A percentile compares a stretch with the other conserved stretches of the same genome.
These are phyloP conservation scores for Elysia chlorotica DNA, from an alignment of 1,140 invertebrate genomes.

Conservation along the genomic window DNA sequence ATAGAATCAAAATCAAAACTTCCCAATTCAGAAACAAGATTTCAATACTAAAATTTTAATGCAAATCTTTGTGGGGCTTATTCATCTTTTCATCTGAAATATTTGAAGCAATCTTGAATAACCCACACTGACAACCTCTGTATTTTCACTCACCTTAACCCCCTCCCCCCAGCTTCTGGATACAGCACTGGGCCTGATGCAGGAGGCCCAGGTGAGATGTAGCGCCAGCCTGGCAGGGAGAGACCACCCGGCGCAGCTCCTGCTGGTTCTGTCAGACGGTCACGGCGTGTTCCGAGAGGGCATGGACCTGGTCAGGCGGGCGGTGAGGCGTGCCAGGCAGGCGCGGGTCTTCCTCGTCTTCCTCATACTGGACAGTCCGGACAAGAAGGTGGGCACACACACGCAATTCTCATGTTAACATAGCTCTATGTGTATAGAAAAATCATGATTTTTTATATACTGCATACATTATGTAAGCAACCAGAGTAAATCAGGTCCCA, in stretches of 20 bases:
- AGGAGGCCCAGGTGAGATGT: constrained; percentile 41
- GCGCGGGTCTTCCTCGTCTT: constrained; percentile 91
- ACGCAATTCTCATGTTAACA: neutral
- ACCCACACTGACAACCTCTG: too few relatives aligned
- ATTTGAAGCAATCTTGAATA: too few relatives aligned
- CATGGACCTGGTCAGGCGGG: constrained; percentile 74
- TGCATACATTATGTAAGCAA: neutral
- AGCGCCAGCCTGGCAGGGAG: constrained; percentile 35
- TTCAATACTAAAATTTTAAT: too few relatives aligned
- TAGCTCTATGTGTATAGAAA: neutral
- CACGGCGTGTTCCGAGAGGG: constrained; percentile 91
- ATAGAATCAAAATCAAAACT: too few relatives aligned
- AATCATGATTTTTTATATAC: neutral
- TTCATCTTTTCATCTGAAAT: too few relatives aligned
- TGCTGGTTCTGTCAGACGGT: constrained; percentile 90
- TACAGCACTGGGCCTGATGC: constrained; percentile 67
- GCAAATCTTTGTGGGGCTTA: too few relatives aligned
- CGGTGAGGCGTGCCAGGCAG: constrained; percentile 79
- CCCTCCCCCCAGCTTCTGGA: constrained; percentile 72
- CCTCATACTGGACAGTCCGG: constrained; percentile 92
- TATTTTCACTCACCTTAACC: neutral
- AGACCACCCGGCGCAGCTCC: constrained; percentile 70
- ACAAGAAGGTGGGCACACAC: constrained; percentile 74
- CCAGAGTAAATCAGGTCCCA: too few relatives aligned
- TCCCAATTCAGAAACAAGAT: too few relatives aligned